Evolutionary conservation across 2,113 vertebrate species (phyloP).

Genomic region (Sinocyclocheilus rhinocerous): DNA sequence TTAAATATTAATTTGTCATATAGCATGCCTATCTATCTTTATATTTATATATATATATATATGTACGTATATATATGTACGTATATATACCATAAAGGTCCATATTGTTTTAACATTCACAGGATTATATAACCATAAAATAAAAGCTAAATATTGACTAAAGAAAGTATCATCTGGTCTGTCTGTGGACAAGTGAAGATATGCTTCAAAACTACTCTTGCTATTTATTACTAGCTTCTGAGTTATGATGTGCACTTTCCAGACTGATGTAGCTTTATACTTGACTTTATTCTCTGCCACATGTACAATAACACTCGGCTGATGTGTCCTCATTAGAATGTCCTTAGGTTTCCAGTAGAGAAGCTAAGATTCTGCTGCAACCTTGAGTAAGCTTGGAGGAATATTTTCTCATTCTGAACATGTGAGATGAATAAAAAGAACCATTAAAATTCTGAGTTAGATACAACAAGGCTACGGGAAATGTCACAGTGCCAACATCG

Average conservation of each 20-base stretch:
- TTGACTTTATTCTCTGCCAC: background rate
- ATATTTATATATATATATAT: too few relatives aligned
- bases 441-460: background rate
- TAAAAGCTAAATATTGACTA: too few relatives aligned
- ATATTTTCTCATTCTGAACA: background rate
- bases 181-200: too few relatives aligned
- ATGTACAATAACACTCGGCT: background rate
- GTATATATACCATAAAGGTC: too few relatives aligned
- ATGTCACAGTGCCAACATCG: background rate
- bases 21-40: too few relatives aligned
- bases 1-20: too few relatives aligned
- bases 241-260: background rate
- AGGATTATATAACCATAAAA: too few relatives aligned
- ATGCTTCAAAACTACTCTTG: background rate
- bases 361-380: background rate
- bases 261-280: background rate
- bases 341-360: background rate
- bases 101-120: too few relatives aligned
- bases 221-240: background rate
- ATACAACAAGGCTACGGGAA: background rate
- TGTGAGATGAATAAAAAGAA: constrained; percentile 2
- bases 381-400: background rate
- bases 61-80: too few relatives aligned
- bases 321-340: background rate
- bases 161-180: too few relatives aligned